phyloP scores from a whole-genome alignment of 92 coral and sea anemone species.

The Zoanthus gigantus region DNA sequence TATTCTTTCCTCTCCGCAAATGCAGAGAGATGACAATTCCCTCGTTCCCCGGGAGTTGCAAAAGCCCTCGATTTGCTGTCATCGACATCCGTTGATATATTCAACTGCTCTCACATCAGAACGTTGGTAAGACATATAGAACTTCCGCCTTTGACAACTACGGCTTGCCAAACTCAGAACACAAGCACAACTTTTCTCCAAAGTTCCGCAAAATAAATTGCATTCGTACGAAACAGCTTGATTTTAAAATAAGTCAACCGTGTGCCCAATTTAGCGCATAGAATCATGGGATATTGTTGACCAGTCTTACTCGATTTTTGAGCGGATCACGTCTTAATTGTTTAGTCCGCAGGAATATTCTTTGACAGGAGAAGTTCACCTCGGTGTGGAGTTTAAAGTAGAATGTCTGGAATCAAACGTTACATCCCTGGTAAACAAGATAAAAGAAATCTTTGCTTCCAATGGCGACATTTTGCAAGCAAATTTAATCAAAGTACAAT shows the following conservation, averaged over 20 bases:
- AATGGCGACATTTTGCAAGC: conserved; percentile 58
- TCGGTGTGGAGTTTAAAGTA: conserved; percentile 64
- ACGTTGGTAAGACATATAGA: not conserved
- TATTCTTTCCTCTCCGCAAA: conserved; percentile 16
- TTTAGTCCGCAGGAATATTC: conserved; percentile 70
- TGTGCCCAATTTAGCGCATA: conserved; percentile 8
- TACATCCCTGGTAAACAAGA: conserved; percentile 64
- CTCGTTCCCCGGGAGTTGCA: conserved; percentile 15
- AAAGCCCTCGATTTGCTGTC: conserved; percentile 17
- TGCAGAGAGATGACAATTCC: conserved; percentile 12
- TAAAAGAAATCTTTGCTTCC: conserved; percentile 50
- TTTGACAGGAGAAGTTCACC: conserved; percentile 45
- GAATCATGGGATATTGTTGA: conserved; percentile 25
- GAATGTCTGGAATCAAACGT: conserved; percentile 79
- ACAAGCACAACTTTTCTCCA: not conserved
- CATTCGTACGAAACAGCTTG: not conserved
- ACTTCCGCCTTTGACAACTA: conserved; percentile 9
- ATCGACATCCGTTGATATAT: conserved; percentile 13
- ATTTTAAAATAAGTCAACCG: not conserved
- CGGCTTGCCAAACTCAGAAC: conserved; percentile 18
- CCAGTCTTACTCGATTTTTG: conserved; percentile 23
- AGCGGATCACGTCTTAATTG: conserved; percentile 5
- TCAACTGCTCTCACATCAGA: conserved; percentile 18
- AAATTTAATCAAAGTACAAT: conserved; percentile 59
- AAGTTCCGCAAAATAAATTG: not conserved